These are phyloP conservation scores for Papilio demoleus DNA, from an alignment of 2,888 invertebrate species.

Conservation along the genomic window DNA sequence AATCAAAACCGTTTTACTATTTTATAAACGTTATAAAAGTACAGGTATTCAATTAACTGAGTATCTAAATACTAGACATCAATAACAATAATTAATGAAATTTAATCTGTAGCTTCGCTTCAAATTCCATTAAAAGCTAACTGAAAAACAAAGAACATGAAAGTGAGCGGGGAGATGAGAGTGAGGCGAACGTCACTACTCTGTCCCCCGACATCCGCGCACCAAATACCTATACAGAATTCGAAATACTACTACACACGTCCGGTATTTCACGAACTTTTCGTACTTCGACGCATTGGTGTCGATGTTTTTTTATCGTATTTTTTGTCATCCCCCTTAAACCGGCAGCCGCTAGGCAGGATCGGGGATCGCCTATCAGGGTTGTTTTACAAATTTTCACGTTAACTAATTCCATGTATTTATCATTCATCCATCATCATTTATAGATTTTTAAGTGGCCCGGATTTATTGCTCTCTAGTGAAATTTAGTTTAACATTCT, in stretches of 20 bases:
- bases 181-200: background rate
- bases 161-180: background rate
- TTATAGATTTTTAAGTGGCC: too few species aligned
- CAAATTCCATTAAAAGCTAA: background rate
- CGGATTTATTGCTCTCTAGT: too few species aligned
- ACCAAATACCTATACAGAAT: conserved; percentile 18
- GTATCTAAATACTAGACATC: too few species aligned
- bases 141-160: background rate
- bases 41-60: background rate
- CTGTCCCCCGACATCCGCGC: background rate
- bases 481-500: too few species aligned
- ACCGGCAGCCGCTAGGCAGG: background rate
- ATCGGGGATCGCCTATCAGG: background rate
- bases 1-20: background rate
- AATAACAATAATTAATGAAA: too few species aligned
- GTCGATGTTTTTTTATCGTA: conserved; percentile 24
- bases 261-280: conserved; percentile 22
- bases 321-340: conserved; percentile 6
- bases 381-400: conserved; percentile 27
- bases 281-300: conserved; percentile 10
- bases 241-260: background rate
- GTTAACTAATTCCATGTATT: too few species aligned
- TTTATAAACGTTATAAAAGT: background rate
- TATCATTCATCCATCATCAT: too few species aligned
- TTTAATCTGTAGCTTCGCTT: background rate